phyloP scores from a whole-genome alignment of 1,140 invertebrate genomes.

The Galendromus occidentalis region DNA sequence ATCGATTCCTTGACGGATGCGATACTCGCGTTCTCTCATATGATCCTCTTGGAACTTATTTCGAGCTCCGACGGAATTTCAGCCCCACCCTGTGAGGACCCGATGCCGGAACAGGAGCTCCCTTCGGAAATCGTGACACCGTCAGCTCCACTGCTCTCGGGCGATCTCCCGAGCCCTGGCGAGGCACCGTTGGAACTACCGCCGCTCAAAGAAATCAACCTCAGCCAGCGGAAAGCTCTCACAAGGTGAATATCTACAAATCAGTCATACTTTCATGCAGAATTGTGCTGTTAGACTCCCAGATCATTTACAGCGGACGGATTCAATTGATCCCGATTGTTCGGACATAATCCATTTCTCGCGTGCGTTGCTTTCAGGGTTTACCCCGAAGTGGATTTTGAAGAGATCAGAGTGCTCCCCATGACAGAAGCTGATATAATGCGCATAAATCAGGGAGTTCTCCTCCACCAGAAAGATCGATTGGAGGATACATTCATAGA shows the following conservation, averaged over 20 bases:
- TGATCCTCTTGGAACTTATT: too few species aligned
- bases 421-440: background rate
- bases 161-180: background rate
- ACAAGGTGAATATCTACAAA: background rate
- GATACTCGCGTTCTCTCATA: too few species aligned
- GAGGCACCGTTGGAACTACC: background rate
- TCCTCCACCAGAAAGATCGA: background rate
- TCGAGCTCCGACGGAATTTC: background rate
- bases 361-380: background rate
- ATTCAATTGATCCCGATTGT: too few species aligned
- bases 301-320: too few species aligned
- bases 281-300: background rate
- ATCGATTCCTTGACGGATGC: too few species aligned
- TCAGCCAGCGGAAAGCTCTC: constrained; percentile 5
- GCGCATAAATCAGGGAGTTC: background rate
- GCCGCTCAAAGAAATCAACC: background rate
- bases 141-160: background rate
- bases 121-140: background rate
- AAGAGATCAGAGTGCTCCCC: background rate
- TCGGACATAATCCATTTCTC: background rate
- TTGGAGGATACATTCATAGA: background rate
- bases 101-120: background rate
- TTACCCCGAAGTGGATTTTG: background rate
- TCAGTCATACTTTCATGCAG: background rate
- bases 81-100: background rate